These are phyloP conservation scores for Callosobruchus maculatus DNA, from an alignment of 2,888 invertebrate genomes.

Conservation along the genomic window DNA sequence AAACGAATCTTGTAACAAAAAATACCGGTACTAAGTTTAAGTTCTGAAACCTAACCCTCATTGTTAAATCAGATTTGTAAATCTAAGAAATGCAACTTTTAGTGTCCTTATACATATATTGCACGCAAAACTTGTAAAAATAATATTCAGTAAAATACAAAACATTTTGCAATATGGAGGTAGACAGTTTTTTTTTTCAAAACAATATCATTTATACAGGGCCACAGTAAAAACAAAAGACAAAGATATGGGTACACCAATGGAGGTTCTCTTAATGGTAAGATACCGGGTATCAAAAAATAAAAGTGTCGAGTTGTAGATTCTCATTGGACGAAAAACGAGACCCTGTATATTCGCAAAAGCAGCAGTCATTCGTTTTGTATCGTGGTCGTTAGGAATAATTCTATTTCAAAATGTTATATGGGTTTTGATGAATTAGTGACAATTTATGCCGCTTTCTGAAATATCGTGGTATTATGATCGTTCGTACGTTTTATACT, in stretches of 20 bases:
- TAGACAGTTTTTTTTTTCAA: neutral
- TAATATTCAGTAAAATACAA: neutral
- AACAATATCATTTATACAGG: neutral
- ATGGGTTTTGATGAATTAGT: neutral
- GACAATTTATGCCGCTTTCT: neutral
- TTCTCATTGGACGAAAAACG: neutral
- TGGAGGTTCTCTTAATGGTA: too few relatives aligned
- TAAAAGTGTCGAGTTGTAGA: neutral
- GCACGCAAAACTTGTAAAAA: neutral
- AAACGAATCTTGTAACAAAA: neutral
- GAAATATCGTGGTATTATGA: neutral
- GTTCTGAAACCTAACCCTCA: neutral
- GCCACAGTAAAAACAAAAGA: neutral
- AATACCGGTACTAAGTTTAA: neutral
- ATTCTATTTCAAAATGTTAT: neutral
- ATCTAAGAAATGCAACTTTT: neutral
- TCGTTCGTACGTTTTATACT: conserved; percentile 19
- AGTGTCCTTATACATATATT: neutral
- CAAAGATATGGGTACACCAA: neutral
- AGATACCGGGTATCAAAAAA: neutral
- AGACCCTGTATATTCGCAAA: neutral
- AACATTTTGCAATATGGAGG: neutral
- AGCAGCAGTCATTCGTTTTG: neutral
- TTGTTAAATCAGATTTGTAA: neutral
- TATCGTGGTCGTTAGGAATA: neutral